Base-by-base conservation (phyloP, 1,140 invertebrate species). In the Fopius arisanus region DNA sequence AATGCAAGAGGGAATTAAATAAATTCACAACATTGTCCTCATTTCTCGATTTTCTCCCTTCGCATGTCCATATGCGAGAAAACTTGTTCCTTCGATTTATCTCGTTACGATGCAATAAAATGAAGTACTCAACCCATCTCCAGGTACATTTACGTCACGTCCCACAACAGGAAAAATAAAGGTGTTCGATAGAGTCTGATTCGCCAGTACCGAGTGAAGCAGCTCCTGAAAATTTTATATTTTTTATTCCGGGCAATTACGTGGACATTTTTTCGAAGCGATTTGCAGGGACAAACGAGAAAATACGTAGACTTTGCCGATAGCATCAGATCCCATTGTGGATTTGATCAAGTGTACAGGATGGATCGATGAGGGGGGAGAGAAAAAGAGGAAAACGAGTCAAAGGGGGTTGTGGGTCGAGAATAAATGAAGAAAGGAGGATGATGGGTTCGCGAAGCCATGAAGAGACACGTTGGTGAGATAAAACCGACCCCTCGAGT, bases 401-500 rank as follows among this genome's bases (percentile, higher is more conserved):
- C 40, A 43, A 43, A 43, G 40, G 40, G 16, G 48, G 23, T 28
- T 59, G 54, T 2, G 54, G 43, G 3, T 51, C 19, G 43, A 51
- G 43, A 59, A 28, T 59, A 59, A 59, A 59, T 59, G 54, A 59
- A 10, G 23, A 26, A 23, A 48, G 23, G 54, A 59, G 54, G 23
- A 14, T 12, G 10, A 10, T 28, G 43, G 43, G 43, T 16, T 16
- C 19, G 23, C 23, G 19, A 23, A 14, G 54, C 23, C 23, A 59
- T 59, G 54, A 23, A 59, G 54, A 19, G 54, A 59, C 19, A 59
- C 54, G 54, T 28, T 59, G 54, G 54, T 59, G 23, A 59, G 54
- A 59, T 59, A 59, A 59, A 59, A 28, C 23, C 54, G 54, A 59
- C 54, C 54, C 54, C 23, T 26, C 19, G 54, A 59, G 54, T 59